Evolutionary conservation across 1,140 invertebrate genomes (phyloP).

Genomic region (Alviniconcha marisindica): DNA sequence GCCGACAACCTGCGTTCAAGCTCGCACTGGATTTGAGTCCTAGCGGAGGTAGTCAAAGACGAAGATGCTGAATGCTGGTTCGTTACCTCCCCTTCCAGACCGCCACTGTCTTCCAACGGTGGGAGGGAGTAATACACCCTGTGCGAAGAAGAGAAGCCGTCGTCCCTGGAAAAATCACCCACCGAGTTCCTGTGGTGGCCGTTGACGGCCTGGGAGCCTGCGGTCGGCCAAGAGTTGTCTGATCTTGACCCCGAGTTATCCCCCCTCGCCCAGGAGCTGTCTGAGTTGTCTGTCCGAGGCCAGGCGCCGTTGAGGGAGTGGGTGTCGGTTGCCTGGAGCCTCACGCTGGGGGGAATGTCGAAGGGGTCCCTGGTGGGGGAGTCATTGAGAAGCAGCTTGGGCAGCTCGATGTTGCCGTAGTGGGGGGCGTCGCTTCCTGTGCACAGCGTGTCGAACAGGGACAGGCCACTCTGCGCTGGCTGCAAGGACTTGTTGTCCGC

Average conservation of each 20-base stretch:
- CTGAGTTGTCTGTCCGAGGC: background rate
- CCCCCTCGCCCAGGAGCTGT: background rate
- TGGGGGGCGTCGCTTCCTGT: conserved; percentile 40
- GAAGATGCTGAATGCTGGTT: background rate
- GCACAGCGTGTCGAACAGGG: conserved; percentile 67
- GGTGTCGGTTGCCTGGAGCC: conserved; percentile 13
- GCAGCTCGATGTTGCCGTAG: conserved; percentile 61
- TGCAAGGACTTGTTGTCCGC: conserved; percentile 28
- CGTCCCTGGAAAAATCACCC: background rate
- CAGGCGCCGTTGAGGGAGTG: conserved; percentile 8
- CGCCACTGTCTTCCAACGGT: conserved; percentile 36
- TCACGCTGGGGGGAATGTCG: conserved; percentile 54
- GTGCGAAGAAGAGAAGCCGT: background rate
- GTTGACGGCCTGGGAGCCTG: background rate
- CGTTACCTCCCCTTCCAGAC: background rate
- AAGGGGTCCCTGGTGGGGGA: conserved; percentile 61
- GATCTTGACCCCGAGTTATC: background rate
- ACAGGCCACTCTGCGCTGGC: conserved; percentile 53
- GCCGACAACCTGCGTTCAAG: conserved; percentile 15
- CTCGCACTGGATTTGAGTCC: background rate
- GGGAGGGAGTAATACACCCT: conserved; percentile 37
- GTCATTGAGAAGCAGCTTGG: conserved; percentile 61
- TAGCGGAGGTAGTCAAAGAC: background rate
- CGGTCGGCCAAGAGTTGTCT: background rate
- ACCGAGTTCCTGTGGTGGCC: background rate